phyloP scores from a whole-genome alignment of 1,140 invertebrate species.

The Nasonia longicornis region DNA sequence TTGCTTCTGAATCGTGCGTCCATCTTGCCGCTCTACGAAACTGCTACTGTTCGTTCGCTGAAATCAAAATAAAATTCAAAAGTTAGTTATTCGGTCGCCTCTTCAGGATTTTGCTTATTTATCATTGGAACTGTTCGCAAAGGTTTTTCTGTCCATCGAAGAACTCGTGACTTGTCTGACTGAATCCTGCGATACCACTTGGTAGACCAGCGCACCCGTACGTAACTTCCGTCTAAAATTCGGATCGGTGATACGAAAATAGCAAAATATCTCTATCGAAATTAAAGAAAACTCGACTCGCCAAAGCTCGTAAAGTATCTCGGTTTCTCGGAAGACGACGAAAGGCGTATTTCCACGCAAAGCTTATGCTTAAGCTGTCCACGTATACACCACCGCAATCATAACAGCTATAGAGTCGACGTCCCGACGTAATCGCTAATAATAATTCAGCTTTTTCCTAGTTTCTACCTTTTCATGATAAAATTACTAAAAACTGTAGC shows the following conservation, averaged over 20 bases:
- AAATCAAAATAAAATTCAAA: conserved; percentile 61
- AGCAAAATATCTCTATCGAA: neutral
- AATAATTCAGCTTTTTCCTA: neutral
- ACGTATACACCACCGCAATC: neutral
- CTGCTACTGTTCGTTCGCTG: conserved; percentile 77
- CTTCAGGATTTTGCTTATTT: neutral
- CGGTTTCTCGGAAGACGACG: neutral
- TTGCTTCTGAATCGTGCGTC: conserved; percentile 89
- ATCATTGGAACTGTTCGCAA: conserved; percentile 6
- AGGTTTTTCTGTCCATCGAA: neutral
- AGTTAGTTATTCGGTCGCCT: neutral
- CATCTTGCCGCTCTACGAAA: conserved; percentile 73
- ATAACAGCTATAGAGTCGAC: neutral
- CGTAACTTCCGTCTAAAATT: too few relatives aligned
- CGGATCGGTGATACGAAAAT: neutral
- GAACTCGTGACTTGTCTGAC: conserved; percentile 15
- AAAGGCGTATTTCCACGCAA: neutral
- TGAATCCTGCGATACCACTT: neutral
- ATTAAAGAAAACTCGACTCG: neutral
- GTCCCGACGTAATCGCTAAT: neutral
- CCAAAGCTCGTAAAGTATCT: too few relatives aligned
- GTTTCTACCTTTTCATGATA: too few relatives aligned
- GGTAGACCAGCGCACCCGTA: neutral
- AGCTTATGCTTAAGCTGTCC: neutral
- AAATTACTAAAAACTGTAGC: too few relatives aligned